Evolutionary conservation across 1,140 invertebrate genomes (phyloP).

Genomic region (Bombus confusus): DNA sequence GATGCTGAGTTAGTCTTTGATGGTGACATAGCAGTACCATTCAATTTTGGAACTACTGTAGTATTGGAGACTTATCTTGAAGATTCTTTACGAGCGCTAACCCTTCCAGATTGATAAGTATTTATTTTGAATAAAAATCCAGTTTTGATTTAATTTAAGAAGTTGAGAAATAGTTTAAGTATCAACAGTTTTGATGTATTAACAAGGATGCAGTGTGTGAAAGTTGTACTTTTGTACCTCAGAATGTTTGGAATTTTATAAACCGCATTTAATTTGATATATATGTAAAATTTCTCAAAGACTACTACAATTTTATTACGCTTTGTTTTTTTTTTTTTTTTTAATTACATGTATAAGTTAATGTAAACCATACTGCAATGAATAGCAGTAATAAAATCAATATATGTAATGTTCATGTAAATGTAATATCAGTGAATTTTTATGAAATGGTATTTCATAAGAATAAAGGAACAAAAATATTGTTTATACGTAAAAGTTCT

Average conservation of each 20-base stretch:
- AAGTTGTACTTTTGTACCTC: slow-evolving; percentile 1
- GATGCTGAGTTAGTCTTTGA: slow-evolving; percentile 98
- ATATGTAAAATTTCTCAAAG: background rate
- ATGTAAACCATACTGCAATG: background rate
- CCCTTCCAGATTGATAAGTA: slow-evolving; percentile 82
- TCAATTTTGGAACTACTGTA: slow-evolving; percentile 96
- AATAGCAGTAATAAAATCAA: background rate
- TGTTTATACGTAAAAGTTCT: background rate
- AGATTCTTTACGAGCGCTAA: slow-evolving; percentile 93
- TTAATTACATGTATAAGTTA: too few species aligned
- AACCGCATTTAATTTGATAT: slow-evolving; percentile 21
- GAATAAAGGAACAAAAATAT: slow-evolving; percentile 7
- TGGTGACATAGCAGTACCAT: slow-evolving; percentile 95
- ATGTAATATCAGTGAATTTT: slow-evolving; percentile 1
- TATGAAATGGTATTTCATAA: background rate
- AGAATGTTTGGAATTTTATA: background rate
- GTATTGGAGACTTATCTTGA: slow-evolving; percentile 92
- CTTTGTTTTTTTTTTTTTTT: too few species aligned
- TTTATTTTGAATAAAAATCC: background rate
- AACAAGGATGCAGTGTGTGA: background rate
- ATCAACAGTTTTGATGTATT: background rate
- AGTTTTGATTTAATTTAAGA: background rate
- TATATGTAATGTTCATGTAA: background rate
- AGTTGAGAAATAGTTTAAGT: background rate
- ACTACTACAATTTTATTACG: background rate